Evolutionary conservation across 1,140 invertebrate species (phyloP), one percentile per base, ranked within the genome.

Genomic region (Tenebrio molitor): DNA sequence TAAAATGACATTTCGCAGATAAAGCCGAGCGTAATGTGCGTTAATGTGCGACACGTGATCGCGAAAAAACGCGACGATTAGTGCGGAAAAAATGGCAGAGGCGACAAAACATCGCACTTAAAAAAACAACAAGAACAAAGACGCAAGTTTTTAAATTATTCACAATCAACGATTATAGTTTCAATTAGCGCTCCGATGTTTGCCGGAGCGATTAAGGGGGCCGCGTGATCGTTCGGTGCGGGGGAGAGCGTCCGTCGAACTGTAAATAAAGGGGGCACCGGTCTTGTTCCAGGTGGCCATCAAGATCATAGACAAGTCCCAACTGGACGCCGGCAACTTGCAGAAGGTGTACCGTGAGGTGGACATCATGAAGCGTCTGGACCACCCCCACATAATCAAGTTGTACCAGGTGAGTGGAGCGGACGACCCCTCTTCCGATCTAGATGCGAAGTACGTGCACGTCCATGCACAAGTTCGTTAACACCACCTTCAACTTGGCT

Each of bases 341-440:
- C 93, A 96, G 81, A 99, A 99, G 88, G 96, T 99, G 74, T 96
- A 98, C 86, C 89, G 98, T 69, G 98, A 99, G 90, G 96, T 99
- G 76, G 92, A 97, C 82, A 99, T 99, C 79, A 96, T 99, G 92
- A 97, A 98, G 85, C 91, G 94, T 79, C 88, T 99, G 77, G 91
- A 93, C 80, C 97, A 99, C 90, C 96, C 96, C 42, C 95, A 99
- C 86, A 98, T 99, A 80, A 96, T 99, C 82, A 94, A 96, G 86
- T 88, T 99, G 68, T 99, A 98, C 87, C 97, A 99, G 91, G 95
- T 97, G 84, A 86, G 80, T 78, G 53, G 44, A 44, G 46, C 23
- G 23, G 23, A 53, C 46, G 46, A 53, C 10, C 19, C 16, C 19
- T 29, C n/a, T n/a, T n/a, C n/a, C n/a, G 50, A 2, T 58, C 50